Percentiles rank a stretch among this genome's conserved stretches.
Conservation (phyloP, 2,888 invertebrate genomes). For the Gortyna flavago region DNA sequence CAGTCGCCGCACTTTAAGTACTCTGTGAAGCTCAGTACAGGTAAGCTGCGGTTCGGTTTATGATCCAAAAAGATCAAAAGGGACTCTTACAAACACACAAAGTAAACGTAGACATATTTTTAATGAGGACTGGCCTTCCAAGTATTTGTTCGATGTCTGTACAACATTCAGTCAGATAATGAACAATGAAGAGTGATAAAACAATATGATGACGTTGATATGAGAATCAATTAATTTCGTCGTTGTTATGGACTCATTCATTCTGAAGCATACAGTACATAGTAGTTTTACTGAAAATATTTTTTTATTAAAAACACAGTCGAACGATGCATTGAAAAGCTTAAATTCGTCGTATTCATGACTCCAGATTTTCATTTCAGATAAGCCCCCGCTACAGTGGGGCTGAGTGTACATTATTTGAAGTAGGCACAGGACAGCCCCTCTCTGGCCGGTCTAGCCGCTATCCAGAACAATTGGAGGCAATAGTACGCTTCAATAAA, state of each 20-base stretch:
- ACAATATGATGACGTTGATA: slow-evolving; percentile 13
- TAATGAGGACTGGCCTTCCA: slow-evolving; percentile 32
- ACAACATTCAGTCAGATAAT: slow-evolving; percentile 22
- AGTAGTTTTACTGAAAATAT: not conserved
- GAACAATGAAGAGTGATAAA: slow-evolving; percentile 16
- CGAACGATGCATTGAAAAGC: slow-evolving; percentile 46
- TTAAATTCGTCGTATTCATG: slow-evolving; percentile 59
- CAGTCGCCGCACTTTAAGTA: slow-evolving; percentile 53
- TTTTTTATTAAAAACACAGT: slow-evolving; percentile 14
- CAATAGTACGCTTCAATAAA: slow-evolving; percentile 70
- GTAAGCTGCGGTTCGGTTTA: slow-evolving; percentile 44
- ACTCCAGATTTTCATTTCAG: slow-evolving; percentile 62
- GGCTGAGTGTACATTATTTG: slow-evolving; percentile 59
- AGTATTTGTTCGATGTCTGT: slow-evolving; percentile 27
- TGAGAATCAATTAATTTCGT: slow-evolving; percentile 1
- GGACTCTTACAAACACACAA: slow-evolving; percentile 30
- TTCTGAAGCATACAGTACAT: not conserved
- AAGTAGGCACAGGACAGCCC: slow-evolving; percentile 54
- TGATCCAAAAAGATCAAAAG: slow-evolving; percentile 51
- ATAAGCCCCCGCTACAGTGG: slow-evolving; percentile 45
- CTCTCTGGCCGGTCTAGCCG: slow-evolving; percentile 47
- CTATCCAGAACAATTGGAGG: slow-evolving; percentile 65
- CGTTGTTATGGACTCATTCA: not conserved
- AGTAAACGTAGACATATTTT: slow-evolving; percentile 46
- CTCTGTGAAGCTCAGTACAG: slow-evolving; percentile 41